Evolutionary conservation across 1,140 invertebrate genomes (phyloP), one percentile per base, ranked within the genome.

Genomic region (Palaemon carinicauda): DNA sequence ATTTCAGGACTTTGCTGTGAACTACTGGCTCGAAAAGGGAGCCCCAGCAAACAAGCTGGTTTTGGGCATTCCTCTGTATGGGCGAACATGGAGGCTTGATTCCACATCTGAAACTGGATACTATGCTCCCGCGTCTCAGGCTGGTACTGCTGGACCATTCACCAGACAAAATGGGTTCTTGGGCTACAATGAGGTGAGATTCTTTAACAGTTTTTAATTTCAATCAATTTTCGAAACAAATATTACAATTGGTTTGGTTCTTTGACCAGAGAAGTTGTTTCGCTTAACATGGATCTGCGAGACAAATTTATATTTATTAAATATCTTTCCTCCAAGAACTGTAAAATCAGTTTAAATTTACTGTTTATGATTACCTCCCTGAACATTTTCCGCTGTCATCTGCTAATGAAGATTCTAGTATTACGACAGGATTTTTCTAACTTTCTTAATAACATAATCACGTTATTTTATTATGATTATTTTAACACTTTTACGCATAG

Each of bases 161-260:
- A 97, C 96, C 0, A 92, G 94, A 82, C 94, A 96, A 4, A 92
- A 94, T 89, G 96, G 97, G 69, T 95, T 97, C 89, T 92, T 97
- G 29, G 93, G 96, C 0, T 97, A 96, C 91, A 97, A 97, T 90
- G 96, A 97, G 92, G 95, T 96, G 91, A 24, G 12, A 14, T n/a
- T 19, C 21, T 60, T 3, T n/a, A 10, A 15, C 0, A 21, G 14
- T 21, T 21, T 31, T 54, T 53, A 19, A 4, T 12, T 14, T 54
- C 10, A 10, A 17, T 21, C 15, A 19, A 21, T 54, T n/a, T 0
- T 51, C 27, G 10, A 31, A 7, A 29, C 24, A n/a, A 74, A 29
- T 9, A 29, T 1, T 51, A n/a, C 7, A 41, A 31, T 21, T n/a
- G 53, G 10, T 0, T 27, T 50, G 29, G 12, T 3, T 24, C 3